Percentiles rank a stretch among this genome's conserved stretches.
These are phyloP conservation scores for Megathymus violae DNA, from an alignment of 1,140 invertebrate species.

Conservation along the genomic window DNA sequence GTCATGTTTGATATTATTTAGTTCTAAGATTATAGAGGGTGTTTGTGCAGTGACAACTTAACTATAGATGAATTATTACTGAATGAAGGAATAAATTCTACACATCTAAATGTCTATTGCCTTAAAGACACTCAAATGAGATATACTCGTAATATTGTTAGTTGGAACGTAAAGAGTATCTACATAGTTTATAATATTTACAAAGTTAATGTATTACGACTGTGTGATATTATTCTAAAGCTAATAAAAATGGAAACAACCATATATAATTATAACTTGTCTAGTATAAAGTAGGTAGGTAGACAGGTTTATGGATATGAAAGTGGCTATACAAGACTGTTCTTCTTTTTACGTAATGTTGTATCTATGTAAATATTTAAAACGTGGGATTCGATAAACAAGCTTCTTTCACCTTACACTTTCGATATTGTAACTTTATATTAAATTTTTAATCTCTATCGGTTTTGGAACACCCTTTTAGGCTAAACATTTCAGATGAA, in stretches of 20 bases:
- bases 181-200: too few relatives aligned
- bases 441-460: background rate
- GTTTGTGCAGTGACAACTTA: too few relatives aligned
- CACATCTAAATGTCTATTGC: too few relatives aligned
- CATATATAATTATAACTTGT: background rate
- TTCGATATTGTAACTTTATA: slow-evolving; percentile 21
- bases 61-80: too few relatives aligned
- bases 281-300: slow-evolving; percentile 8
- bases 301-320: slow-evolving; percentile 17
- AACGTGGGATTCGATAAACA: slow-evolving; percentile 5
- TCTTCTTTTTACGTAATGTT: slow-evolving; percentile 12
- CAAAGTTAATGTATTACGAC: too few relatives aligned
- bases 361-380: slow-evolving; percentile 11
- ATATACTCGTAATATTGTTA: too few relatives aligned
- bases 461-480: slow-evolving; percentile 9
- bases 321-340: slow-evolving; percentile 23
- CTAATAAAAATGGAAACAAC: background rate
- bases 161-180: too few relatives aligned
- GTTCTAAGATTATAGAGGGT: too few relatives aligned
- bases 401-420: slow-evolving; percentile 9
- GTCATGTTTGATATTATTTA: too few relatives aligned
- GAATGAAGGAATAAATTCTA: too few relatives aligned
- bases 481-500: background rate
- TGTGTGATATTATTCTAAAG: too few relatives aligned
- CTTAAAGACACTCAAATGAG: too few relatives aligned